Evolutionary conservation across 2,888 invertebrate species (phyloP).

Genomic region (Pelosia muscerda): DNA sequence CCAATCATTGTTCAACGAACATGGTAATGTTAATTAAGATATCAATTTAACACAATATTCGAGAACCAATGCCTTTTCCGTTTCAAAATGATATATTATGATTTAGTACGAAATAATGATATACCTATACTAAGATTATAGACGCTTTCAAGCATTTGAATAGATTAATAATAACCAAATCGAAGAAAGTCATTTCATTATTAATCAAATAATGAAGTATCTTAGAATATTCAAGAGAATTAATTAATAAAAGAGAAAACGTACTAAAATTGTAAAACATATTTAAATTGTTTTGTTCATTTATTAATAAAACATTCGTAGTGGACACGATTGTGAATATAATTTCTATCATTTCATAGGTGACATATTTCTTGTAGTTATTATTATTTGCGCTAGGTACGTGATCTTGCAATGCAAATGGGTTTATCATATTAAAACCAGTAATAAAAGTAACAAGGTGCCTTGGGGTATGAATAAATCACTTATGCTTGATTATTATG

Average conservation of each 20-base stretch:
- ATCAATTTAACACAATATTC: background rate
- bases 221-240: background rate
- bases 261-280: background rate
- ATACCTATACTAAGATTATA: too few species aligned
- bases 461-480: too few species aligned
- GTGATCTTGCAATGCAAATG: too few species aligned
- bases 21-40: background rate
- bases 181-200: background rate
- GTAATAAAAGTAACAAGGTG: too few species aligned
- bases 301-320: background rate
- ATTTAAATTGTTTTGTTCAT: background rate
- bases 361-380: background rate
- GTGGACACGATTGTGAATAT: background rate
- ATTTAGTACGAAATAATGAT: background rate
- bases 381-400: too few species aligned
- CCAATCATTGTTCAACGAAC: background rate
- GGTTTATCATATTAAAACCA: too few species aligned
- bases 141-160: background rate
- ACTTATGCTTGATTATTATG: too few species aligned
- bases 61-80: background rate
- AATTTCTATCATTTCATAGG: background rate
- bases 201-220: constrained; percentile 10
- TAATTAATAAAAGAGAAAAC: background rate
- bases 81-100: background rate
- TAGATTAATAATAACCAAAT: background rate